Conservation (phyloP, 2,888 invertebrate species). For the Aricia artaxerxes region DNA sequence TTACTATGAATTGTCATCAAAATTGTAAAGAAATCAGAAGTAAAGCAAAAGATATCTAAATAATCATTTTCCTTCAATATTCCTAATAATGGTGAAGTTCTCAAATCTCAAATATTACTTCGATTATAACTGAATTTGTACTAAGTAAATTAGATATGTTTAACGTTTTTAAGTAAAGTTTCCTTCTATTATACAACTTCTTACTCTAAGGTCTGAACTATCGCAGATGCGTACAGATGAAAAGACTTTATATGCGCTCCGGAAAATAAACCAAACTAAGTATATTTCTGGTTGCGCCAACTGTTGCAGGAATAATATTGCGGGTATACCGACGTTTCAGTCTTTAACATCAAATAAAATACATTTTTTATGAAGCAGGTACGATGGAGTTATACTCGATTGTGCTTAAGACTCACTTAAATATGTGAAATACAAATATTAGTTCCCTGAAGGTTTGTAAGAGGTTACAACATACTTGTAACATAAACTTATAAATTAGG, state of each 20-base stretch:
- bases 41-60: no score
- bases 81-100: no score
- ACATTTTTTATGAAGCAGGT: neutral
- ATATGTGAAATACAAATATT: neutral
- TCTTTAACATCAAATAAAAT: constrained; percentile 14
- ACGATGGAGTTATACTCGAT: neutral
- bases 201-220: constrained; percentile 48
- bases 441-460: neutral
- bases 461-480: no score
- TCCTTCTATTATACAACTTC: neutral
- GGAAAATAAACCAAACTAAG: constrained; percentile 34
- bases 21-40: no score
- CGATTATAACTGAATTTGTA: no score
- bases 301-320: neutral
- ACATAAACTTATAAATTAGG: no score
- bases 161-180: neutral
- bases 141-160: no score
- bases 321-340: neutral
- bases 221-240: constrained; percentile 71
- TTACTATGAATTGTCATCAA: no score
- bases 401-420: neutral
- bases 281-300: constrained; percentile 20
- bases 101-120: no score
- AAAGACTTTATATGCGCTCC: constrained; percentile 61
- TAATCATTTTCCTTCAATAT: no score